These are phyloP conservation scores for Caligus rogercresseyi DNA, from an alignment of 1,140 invertebrate genomes.

Conservation along the genomic window DNA sequence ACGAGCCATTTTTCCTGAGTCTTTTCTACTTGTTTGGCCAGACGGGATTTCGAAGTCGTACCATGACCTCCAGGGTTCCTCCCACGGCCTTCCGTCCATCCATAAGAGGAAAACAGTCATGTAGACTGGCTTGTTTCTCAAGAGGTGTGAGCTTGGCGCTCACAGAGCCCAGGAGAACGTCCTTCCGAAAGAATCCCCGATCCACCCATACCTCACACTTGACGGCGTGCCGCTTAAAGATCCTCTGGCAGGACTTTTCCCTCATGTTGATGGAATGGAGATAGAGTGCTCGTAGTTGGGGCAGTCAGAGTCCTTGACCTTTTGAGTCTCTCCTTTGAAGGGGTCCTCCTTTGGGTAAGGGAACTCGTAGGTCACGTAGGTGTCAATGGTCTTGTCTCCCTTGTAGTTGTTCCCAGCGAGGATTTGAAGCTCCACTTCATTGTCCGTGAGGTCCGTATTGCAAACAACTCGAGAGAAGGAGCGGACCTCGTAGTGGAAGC, in stretches of 20 bases:
- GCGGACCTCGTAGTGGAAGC: slow-evolving; percentile 80
- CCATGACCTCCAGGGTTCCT: slow-evolving; percentile 52
- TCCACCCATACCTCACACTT: slow-evolving; percentile 81
- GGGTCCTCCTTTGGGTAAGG: slow-evolving; percentile 72
- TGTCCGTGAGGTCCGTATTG: slow-evolving; percentile 76
- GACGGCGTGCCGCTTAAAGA: slow-evolving; percentile 67
- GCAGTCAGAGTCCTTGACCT: slow-evolving; percentile 65
- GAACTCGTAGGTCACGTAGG: slow-evolving; percentile 63
- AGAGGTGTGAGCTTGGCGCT: slow-evolving; percentile 63
- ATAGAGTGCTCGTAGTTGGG: slow-evolving; percentile 68
- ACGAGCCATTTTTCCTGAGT: slow-evolving; percentile 82
- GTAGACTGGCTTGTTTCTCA: slow-evolving; percentile 64
- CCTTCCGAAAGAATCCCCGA: slow-evolving; percentile 73
- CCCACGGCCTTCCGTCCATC: slow-evolving; percentile 12
- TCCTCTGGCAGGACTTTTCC: slow-evolving; percentile 53
- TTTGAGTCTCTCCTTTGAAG: slow-evolving; percentile 51
- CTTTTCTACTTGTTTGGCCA: slow-evolving; percentile 72
- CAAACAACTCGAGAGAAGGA: slow-evolving; percentile 40
- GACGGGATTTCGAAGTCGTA: slow-evolving; percentile 78
- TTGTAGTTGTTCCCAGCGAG: slow-evolving; percentile 71
- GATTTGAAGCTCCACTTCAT: slow-evolving; percentile 69
- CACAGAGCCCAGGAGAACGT: slow-evolving; percentile 63
- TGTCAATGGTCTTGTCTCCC: slow-evolving; percentile 70
- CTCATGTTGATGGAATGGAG: slow-evolving; percentile 54
- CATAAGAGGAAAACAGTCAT: slow-evolving; percentile 77